phyloP scores from a whole-genome alignment of 2,113 vertebrate species.

The Cnemophilus loriae region DNA sequence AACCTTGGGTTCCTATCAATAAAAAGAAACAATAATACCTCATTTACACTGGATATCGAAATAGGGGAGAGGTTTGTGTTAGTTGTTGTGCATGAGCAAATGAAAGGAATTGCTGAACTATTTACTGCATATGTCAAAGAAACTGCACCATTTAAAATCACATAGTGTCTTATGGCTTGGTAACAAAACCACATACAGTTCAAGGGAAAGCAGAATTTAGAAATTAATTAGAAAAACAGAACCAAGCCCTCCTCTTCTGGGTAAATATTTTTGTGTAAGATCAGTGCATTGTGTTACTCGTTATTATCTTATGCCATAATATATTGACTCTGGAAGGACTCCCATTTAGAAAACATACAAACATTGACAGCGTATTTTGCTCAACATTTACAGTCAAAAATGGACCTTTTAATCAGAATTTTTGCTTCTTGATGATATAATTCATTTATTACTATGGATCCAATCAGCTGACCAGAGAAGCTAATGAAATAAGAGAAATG shows the following conservation, averaged over 20 bases:
- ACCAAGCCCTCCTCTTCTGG: not conserved
- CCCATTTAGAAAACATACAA: not conserved
- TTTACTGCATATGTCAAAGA: not conserved
- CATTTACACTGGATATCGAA: not conserved
- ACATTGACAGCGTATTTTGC: not conserved
- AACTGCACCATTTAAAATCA: not conserved
- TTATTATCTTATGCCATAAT: not conserved
- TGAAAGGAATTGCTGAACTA: not conserved
- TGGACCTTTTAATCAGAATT: not conserved
- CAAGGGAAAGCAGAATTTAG: not conserved
- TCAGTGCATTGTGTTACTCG: not conserved
- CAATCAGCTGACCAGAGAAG: not conserved
- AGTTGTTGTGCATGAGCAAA: not conserved
- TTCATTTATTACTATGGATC: not conserved
- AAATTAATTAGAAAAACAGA: not conserved
- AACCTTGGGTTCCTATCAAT: not conserved
- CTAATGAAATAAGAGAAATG: not conserved
- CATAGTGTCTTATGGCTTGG: not conserved
- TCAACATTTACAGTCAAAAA: not conserved
- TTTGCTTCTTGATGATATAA: not conserved
- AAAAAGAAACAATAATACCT: not conserved
- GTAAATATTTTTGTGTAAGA: not conserved
- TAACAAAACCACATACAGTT: not conserved
- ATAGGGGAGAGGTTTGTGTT: not conserved
- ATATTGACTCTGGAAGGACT: not conserved